Conservation (phyloP, 1,140 invertebrate species). For the Apis cerana region DNA sequence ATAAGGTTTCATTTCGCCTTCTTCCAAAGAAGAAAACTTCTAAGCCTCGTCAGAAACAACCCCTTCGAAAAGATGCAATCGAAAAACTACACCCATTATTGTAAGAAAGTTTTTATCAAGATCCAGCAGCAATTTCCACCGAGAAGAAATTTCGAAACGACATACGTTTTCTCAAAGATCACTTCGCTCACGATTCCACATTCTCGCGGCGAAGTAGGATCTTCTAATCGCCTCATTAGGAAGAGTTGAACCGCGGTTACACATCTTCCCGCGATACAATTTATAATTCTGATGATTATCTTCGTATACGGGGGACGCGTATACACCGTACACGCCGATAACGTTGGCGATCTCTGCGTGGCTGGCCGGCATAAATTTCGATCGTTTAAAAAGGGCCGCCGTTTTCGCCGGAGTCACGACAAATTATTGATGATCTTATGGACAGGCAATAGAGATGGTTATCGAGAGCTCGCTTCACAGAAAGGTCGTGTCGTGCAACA, state of each 20-base stretch:
- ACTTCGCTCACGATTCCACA: neutral
- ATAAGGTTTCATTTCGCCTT: too few species aligned
- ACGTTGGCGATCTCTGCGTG: constrained; percentile 39
- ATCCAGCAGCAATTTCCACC: neutral
- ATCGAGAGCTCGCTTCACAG: constrained; percentile 36
- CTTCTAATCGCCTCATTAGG: neutral
- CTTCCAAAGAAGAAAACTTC: too few species aligned
- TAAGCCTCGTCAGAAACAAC: too few species aligned
- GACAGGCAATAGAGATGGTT: constrained; percentile 54
- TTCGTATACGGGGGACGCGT: constrained; percentile 2
- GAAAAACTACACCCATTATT: too few species aligned
- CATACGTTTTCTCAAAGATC: neutral
- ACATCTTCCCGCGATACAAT: constrained; percentile 14
- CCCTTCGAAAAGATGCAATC: too few species aligned
- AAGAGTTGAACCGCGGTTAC: neutral
- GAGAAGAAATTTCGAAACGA: neutral
- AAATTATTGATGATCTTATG: constrained; percentile 61
- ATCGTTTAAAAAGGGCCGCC: constrained; percentile 28
- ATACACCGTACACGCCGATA: constrained; percentile 25
- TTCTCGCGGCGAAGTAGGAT: neutral
- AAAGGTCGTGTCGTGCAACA: constrained; percentile 45
- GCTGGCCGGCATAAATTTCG: constrained; percentile 47
- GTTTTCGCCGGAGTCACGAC: constrained; percentile 50
- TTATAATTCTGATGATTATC: constrained; percentile 59
- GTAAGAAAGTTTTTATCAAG: too few species aligned